Conservation (phyloP, 2,113 vertebrate genomes). For the Syngnathoides biaculeatus region DNA sequence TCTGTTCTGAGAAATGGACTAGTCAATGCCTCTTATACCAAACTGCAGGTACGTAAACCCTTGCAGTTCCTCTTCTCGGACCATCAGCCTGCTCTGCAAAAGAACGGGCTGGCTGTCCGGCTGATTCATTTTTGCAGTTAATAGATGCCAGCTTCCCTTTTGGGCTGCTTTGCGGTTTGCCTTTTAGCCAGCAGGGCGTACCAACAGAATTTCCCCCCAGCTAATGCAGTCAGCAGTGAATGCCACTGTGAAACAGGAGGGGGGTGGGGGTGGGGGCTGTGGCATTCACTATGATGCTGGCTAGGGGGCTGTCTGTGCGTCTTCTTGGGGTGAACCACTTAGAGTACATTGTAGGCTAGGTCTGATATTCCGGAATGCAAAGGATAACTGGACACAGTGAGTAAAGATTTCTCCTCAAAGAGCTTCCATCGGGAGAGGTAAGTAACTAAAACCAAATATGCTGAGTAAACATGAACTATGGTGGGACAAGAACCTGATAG, state of each 20-base stretch:
- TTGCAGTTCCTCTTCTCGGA: slow-evolving; percentile 57
- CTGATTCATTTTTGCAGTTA: slow-evolving; percentile 69
- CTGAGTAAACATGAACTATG: not conserved
- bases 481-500: not conserved
- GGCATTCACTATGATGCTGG: slow-evolving; percentile 39
- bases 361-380: slow-evolving; percentile 31
- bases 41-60: slow-evolving; percentile 87
- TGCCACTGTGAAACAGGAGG: slow-evolving; percentile 30
- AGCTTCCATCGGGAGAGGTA: slow-evolving; percentile 36
- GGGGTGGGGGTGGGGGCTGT: slow-evolving; percentile 35
- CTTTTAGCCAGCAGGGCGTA: slow-evolving; percentile 48
- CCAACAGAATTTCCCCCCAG: slow-evolving; percentile 38
- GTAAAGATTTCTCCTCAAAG: slow-evolving; percentile 30
- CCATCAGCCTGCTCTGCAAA: slow-evolving; percentile 41
- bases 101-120: slow-evolving; percentile 56
- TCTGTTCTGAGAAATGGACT: slow-evolving; percentile 98
- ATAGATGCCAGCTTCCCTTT: slow-evolving; percentile 62
- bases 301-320: slow-evolving; percentile 38
- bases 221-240: slow-evolving; percentile 45
- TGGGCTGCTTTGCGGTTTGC: slow-evolving; percentile 39
- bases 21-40: slow-evolving; percentile 99
- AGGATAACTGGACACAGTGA: slow-evolving; percentile 36
- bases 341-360: slow-evolving; percentile 53
- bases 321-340: slow-evolving; percentile 53
- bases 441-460: slow-evolving; percentile 23